These are phyloP conservation scores for Simalia tracyae DNA, from an alignment of 2,797 vertebrate genomes.

Conservation along the genomic window DNA sequence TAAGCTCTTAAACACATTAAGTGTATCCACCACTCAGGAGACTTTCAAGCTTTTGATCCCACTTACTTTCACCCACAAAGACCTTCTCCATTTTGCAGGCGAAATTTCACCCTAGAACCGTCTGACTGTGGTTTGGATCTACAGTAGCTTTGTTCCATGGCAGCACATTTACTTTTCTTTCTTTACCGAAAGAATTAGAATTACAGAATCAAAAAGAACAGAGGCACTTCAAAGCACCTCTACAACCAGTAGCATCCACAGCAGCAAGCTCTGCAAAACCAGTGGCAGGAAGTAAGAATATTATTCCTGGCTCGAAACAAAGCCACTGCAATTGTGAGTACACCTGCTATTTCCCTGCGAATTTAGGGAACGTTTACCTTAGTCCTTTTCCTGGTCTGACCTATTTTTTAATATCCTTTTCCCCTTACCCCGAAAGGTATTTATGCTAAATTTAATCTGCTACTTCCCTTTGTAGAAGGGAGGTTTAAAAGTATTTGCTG, in stretches of 20 bases:
- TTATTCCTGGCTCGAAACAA: neutral
- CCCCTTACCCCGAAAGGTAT: neutral
- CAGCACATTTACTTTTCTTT: neutral
- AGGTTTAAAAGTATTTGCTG: neutral
- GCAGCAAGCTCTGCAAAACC: neutral
- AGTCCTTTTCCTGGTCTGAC: neutral
- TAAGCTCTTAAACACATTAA: constrained; percentile 66
- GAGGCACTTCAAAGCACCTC: neutral
- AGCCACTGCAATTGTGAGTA: no score
- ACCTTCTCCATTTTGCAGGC: neutral
- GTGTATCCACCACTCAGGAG: constrained; percentile 53
- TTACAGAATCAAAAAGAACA: neutral
- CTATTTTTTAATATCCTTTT: neutral
- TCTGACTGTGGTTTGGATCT: fast-evolving
- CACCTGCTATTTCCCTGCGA: no score
- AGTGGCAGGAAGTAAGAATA: neutral
- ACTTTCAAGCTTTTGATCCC: constrained; percentile 8
- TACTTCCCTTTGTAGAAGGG: neutral
- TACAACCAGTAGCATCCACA: no score
- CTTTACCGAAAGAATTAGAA: neutral
- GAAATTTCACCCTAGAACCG: neutral
- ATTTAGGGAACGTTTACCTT: no score
- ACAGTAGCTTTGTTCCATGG: neutral
- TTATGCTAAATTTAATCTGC: neutral
- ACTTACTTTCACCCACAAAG: neutral